These are phyloP conservation scores for Spizella passerina DNA, from an alignment of 2,797 vertebrate species.

Conservation along the genomic window DNA sequence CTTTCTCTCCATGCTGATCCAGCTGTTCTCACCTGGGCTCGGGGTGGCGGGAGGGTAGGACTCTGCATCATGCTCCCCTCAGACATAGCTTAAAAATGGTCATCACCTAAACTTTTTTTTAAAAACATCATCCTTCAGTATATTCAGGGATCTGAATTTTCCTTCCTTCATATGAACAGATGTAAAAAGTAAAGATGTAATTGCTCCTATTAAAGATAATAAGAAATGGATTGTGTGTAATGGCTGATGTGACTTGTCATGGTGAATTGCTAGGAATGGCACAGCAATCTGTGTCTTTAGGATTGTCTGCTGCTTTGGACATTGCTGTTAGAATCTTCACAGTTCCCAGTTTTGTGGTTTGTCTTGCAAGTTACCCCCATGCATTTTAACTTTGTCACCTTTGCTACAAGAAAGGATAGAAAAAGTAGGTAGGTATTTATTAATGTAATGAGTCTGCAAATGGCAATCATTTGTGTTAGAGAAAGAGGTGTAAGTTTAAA, in stretches of 20 bases:
- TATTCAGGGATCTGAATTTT: neutral
- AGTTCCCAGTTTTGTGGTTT: neutral
- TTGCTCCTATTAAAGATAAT: slow-evolving; percentile 36
- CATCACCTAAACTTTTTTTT: neutral
- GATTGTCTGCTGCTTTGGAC: neutral
- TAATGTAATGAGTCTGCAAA: neutral
- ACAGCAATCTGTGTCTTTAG: fast-evolving
- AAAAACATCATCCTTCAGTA: neutral
- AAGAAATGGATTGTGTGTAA: neutral
- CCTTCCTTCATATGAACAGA: neutral
- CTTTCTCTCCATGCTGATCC: neutral
- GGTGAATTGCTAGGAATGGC: neutral
- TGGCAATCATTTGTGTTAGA: neutral
- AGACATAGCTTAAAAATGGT: neutral
- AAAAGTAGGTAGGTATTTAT: neutral
- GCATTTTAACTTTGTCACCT: neutral
- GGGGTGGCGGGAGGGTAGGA: neutral
- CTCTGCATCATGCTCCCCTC: neutral
- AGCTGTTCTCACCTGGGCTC: neutral
- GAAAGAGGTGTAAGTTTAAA: neutral
- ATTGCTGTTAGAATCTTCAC: neutral
- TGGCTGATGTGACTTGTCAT: neutral
- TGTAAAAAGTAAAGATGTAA: slow-evolving; percentile 2
- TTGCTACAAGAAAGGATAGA: neutral
- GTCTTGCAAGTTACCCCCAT: neutral